Conservation (phyloP, 1,140 invertebrate species). For the Steinernema khuongi region DNA sequence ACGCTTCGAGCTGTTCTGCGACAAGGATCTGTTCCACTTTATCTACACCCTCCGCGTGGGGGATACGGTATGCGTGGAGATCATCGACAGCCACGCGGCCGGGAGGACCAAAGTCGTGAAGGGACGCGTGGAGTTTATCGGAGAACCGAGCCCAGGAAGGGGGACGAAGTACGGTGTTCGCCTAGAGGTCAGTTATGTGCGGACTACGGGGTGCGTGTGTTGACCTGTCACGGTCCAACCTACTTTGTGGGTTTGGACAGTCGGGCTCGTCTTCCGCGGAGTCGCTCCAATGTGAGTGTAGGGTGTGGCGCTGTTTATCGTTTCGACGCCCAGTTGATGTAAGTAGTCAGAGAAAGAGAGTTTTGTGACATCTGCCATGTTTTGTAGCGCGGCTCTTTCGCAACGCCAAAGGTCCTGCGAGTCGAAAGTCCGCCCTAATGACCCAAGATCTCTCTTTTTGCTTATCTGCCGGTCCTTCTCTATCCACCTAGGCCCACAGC, state of each 20-base stretch:
- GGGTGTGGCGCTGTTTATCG: not conserved
- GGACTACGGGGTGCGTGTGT: not conserved
- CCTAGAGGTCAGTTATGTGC: not conserved
- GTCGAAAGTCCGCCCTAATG: no score
- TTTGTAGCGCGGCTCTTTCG: not conserved
- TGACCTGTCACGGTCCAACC: not conserved
- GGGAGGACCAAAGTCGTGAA: slow-evolving; percentile 61
- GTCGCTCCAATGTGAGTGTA: not conserved
- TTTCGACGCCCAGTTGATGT: slow-evolving; percentile 6
- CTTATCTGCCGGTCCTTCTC: no score
- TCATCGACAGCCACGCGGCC: slow-evolving; percentile 86
- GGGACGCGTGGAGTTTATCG: not conserved
- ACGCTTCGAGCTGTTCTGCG: not conserved
- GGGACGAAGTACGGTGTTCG: not conserved
- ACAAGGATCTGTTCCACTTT: not conserved
- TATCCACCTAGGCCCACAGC: no score
- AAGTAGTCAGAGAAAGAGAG: slow-evolving; percentile 11
- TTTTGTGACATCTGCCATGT: slow-evolving; percentile 12
- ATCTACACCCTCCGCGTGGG: not conserved
- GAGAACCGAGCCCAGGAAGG: not conserved
- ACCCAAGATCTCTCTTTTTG: no score
- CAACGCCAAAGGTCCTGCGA: not conserved
- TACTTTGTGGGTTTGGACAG: not conserved
- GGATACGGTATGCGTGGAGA: slow-evolving; percentile 91
- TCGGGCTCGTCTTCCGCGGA: not conserved